Conservation (phyloP, 2,797 vertebrate genomes). For the Tympanoctomys barrerae region DNA sequence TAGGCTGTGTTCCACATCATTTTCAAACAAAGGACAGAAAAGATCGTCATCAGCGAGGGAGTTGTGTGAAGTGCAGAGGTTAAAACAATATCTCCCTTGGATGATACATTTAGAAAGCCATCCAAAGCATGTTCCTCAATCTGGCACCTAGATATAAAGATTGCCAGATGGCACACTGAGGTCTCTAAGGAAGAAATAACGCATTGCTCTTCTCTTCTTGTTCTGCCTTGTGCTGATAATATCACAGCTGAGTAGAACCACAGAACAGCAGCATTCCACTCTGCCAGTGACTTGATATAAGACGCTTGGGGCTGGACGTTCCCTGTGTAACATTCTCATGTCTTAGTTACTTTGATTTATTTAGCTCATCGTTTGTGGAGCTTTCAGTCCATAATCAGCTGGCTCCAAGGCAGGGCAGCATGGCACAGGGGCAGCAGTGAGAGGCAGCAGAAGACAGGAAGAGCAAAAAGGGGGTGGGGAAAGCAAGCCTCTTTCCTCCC, state of each 20-base stretch:
- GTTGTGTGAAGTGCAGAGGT: slow-evolving; percentile 54
- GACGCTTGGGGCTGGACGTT: background rate
- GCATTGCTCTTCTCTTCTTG: slow-evolving; percentile 12
- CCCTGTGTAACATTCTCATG: background rate
- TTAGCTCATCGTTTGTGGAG: too few relatives aligned
- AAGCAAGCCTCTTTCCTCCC: too few relatives aligned
- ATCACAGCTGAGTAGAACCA: background rate
- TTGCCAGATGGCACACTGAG: slow-evolving; percentile 75
- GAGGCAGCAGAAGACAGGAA: too few relatives aligned
- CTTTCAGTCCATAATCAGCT: too few relatives aligned
- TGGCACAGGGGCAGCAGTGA: too few relatives aligned
- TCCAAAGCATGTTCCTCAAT: slow-evolving; percentile 75
- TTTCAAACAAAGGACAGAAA: slow-evolving; percentile 69
- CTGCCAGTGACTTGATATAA: slow-evolving; percentile 20
- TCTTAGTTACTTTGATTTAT: too few relatives aligned
- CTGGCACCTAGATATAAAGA: slow-evolving; percentile 76
- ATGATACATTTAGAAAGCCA: slow-evolving; percentile 74
- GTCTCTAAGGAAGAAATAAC: slow-evolving; percentile 57
- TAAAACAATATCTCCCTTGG: slow-evolving; percentile 72
- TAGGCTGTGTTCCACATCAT: slow-evolving; percentile 49
- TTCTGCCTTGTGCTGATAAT: slow-evolving; percentile 41
- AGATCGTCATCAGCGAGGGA: slow-evolving; percentile 71
- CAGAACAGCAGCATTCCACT: background rate
- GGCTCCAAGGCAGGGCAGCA: too few relatives aligned
- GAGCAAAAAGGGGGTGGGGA: too few relatives aligned